A percentile compares a stretch with the other conserved stretches of the same genome.
phyloP scores from a whole-genome alignment of 2,113 vertebrate species.

The Gobiocypris rarus region DNA sequence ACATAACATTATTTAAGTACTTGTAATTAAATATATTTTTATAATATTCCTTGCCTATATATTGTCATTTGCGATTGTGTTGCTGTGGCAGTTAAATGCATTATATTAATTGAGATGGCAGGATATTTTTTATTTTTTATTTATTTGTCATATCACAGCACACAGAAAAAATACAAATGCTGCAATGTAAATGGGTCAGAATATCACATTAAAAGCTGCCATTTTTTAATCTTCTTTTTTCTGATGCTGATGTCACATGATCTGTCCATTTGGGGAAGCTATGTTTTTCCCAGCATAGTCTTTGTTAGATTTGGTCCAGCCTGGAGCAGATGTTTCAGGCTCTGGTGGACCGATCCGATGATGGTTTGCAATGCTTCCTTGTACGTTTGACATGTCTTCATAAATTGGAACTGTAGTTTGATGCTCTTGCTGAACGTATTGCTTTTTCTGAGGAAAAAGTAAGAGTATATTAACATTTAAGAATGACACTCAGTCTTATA shows the following conservation, averaged over 20 bases:
- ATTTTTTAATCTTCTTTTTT: neutral
- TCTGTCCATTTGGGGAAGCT: neutral
- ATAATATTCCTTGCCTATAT: neutral
- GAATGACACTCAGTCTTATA: neutral
- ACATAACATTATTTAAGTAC: too few relatives aligned
- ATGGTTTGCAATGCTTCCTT: neutral
- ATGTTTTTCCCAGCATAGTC: neutral
- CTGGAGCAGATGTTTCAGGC: neutral
- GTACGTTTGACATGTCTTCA: slow-evolving; percentile 9
- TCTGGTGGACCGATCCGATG: neutral
- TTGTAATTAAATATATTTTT: too few relatives aligned
- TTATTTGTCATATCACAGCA: too few relatives aligned
- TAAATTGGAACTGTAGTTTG: slow-evolving; percentile 1
- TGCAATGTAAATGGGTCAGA: neutral
- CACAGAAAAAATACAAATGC: too few relatives aligned
- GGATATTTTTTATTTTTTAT: neutral
- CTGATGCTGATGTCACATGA: neutral
- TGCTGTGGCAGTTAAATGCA: neutral
- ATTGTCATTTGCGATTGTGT: neutral
- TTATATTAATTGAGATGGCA: neutral
- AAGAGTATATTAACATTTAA: neutral
- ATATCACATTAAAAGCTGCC: neutral
- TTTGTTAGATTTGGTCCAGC: neutral
- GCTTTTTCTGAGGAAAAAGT: slow-evolving; percentile 8
- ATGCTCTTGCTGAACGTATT: neutral